These are phyloP conservation scores for Apostichopus leukothele DNA, from an alignment of 53 echinoderm and acorn worm genomes.

Conservation along the genomic window DNA sequence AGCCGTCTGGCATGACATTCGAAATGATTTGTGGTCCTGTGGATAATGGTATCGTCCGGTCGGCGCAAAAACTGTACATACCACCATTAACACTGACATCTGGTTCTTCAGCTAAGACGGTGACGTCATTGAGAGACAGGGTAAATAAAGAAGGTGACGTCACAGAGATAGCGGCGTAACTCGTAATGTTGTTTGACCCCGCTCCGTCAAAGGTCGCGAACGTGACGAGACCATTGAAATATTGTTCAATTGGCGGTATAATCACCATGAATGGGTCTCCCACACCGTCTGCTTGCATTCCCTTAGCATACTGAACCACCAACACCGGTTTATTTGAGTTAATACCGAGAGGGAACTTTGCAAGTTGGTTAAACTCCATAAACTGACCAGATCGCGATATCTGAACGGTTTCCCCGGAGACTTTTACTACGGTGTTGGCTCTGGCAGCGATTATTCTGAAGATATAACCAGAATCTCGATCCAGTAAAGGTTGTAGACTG, in stretches of 20 bases:
- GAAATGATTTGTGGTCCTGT: conserved; percentile 58
- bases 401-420: conserved; percentile 67
- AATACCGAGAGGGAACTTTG: conserved; percentile 48
- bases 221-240: conserved; percentile 72
- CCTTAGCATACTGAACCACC: conserved; percentile 89
- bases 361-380: conserved; percentile 77
- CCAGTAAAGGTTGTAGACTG: conserved; percentile 82
- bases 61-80: conserved; percentile 70
- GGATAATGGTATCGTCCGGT: conserved; percentile 63
- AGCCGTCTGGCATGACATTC: no score
- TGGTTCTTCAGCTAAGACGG: conserved; percentile 52
- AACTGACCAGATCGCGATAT: conserved; percentile 72
- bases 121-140: conserved; percentile 61
- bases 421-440: conserved; percentile 70
- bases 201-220: conserved; percentile 86
- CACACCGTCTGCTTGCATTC: conserved; percentile 75
- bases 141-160: conserved; percentile 75
- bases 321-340: conserved; percentile 38
- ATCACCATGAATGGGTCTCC: conserved; percentile 92
- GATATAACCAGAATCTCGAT: conserved; percentile 83
- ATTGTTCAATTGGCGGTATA: conserved; percentile 92
- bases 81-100: conserved; percentile 67
- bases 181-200: conserved; percentile 48
- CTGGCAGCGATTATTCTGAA: conserved; percentile 86
- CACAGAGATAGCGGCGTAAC: conserved; percentile 68